phyloP scores from a whole-genome alignment of 2,888 invertebrate genomes.

The Calameuta pallipes region DNA sequence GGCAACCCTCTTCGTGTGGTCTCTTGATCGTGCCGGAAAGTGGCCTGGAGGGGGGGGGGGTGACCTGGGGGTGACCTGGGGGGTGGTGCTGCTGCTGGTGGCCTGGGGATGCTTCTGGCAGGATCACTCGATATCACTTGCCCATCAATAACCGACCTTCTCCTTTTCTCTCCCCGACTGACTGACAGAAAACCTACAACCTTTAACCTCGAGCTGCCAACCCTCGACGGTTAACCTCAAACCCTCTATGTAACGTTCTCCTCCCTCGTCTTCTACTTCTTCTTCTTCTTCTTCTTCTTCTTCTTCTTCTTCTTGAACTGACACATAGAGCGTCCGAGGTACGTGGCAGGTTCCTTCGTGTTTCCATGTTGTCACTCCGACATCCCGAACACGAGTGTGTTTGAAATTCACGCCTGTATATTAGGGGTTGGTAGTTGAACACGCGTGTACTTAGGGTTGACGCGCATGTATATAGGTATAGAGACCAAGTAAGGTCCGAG shows the following conservation, averaged over 20 bases:
- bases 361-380: background rate
- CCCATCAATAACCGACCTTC: slow-evolving; percentile 12
- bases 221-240: background rate
- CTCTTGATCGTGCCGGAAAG: background rate
- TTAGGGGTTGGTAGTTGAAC: background rate
- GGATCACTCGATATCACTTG: slow-evolving; percentile 21
- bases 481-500: background rate
- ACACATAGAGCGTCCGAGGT: background rate
- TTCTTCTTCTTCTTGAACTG: background rate
- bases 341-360: background rate
- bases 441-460: background rate
- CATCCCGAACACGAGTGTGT: background rate
- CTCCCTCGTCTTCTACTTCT: background rate
- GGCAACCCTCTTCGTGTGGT: background rate
- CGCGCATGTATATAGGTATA: background rate
- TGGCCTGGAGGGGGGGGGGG: background rate
- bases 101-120: background rate
- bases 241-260: background rate
- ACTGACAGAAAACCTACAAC: background rate
- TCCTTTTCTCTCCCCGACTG: background rate
- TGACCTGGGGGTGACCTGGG: background rate
- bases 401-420: background rate
- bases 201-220: background rate
- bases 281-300: no score
- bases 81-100: no score